Conservation (phyloP, 2,888 invertebrate genomes). For the Hemistola chrysoprasaria region DNA sequence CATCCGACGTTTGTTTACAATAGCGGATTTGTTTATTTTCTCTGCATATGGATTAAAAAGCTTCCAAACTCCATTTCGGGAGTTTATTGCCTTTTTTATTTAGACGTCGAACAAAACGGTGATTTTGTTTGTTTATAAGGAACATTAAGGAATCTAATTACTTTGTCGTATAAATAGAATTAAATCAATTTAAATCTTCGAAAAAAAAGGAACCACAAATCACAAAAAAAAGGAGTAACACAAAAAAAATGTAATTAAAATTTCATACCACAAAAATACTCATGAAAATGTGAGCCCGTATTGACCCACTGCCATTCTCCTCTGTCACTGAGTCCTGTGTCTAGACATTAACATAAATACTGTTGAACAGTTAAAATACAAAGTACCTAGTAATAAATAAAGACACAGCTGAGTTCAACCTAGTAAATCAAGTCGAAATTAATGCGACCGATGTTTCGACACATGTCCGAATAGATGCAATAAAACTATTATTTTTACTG, state of each 20-base stretch:
- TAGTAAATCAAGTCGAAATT: conserved; percentile 32
- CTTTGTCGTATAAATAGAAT: neutral
- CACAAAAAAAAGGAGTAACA: no score
- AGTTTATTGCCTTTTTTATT: conserved; percentile 62
- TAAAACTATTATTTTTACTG: conserved; percentile 58
- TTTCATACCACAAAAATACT: no score
- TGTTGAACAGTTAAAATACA: conserved; percentile 8
- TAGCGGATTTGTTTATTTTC: conserved; percentile 73
- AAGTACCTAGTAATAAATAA: conserved; percentile 11
- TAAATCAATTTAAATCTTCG: no score
- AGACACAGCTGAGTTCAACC: conserved; percentile 16
- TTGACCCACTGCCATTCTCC: no score
- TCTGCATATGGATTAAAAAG: conserved; percentile 79
- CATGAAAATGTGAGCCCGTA: no score
- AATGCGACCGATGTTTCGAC: conserved; percentile 47
- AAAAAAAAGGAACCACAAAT: no score
- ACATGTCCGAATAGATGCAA: conserved; percentile 42
- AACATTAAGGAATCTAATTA: conserved; percentile 2
- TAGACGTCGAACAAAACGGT: conserved; percentile 30
- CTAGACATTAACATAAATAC: no score
- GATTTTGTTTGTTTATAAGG: conserved; percentile 25
- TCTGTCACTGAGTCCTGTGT: no score
- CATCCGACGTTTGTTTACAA: conserved; percentile 65
- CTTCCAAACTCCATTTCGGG: conserved; percentile 66
- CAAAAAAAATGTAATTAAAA: no score